Conservation (phyloP, 2,113 vertebrate genomes). For the Melierax canorus region DNA sequence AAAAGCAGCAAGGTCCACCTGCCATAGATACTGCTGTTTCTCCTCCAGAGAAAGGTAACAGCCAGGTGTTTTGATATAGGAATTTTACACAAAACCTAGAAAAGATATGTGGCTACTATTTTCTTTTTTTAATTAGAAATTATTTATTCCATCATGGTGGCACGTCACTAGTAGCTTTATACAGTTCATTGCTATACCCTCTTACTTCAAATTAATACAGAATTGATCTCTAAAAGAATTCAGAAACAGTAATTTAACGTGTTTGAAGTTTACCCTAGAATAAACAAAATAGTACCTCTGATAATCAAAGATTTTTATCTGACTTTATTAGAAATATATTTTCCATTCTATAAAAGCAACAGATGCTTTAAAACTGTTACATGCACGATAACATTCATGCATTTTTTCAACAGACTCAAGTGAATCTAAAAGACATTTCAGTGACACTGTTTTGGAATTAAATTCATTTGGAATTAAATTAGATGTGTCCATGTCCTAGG, state of each 20-base stretch:
- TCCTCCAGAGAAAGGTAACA: neutral
- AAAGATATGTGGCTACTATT: neutral
- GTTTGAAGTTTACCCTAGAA: neutral
- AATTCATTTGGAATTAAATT: neutral
- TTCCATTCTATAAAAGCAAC: neutral
- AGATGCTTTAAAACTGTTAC: neutral
- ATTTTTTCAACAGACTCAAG: neutral
- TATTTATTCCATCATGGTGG: neutral
- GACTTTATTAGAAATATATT: neutral
- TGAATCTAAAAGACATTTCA: neutral
- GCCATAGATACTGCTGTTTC: neutral
- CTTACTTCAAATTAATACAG: neutral
- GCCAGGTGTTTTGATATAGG: neutral
- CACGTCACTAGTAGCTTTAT: neutral
- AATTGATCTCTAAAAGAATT: neutral
- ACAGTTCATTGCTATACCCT: neutral
- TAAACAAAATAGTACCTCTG: neutral
- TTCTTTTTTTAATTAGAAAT: neutral
- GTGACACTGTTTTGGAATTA: neutral
- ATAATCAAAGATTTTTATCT: conserved; percentile 2
- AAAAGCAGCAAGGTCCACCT: conserved; percentile 33
- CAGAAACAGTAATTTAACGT: neutral
- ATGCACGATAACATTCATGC: neutral
- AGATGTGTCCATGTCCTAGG: neutral
- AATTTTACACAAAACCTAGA: neutral